Conservation (phyloP, 2,113 vertebrate genomes). For the Abramis brama region DNA sequence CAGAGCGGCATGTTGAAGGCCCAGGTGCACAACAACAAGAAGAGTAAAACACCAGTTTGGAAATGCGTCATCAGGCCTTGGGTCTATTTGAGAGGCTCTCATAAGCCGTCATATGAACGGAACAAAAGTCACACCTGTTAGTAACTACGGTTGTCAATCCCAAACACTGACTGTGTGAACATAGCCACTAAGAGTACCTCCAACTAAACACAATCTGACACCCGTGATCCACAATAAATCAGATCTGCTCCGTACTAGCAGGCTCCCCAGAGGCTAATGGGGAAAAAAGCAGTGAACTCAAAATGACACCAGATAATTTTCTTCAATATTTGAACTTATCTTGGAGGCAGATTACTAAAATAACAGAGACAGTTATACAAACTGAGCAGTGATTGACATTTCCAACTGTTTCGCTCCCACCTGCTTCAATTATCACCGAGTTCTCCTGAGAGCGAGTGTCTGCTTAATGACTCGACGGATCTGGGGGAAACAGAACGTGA, state of each 20-base stretch:
- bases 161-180: background rate
- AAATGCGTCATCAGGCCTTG: background rate
- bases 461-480: constrained; percentile 20
- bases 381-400: constrained; percentile 21
- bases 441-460: constrained; percentile 14
- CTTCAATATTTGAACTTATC: constrained; percentile 34
- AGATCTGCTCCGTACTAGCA: background rate
- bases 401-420: constrained; percentile 33
- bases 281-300: background rate
- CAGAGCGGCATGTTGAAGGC: background rate
- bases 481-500: background rate
- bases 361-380: constrained; percentile 24
- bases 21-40: background rate
- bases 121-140: background rate
- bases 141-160: background rate
- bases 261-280: background rate
- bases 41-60: background rate
- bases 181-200: background rate
- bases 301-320: constrained; percentile 23
- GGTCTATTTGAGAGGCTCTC: background rate
- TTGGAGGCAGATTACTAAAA: constrained; percentile 27
- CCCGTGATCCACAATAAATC: background rate
- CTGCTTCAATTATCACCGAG: constrained; percentile 32
- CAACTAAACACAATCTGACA: constrained; percentile 7
- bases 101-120: background rate